Evolutionary conservation across 2,113 vertebrate species (phyloP).

Genomic region (Hemiscyllium ocellatum): DNA sequence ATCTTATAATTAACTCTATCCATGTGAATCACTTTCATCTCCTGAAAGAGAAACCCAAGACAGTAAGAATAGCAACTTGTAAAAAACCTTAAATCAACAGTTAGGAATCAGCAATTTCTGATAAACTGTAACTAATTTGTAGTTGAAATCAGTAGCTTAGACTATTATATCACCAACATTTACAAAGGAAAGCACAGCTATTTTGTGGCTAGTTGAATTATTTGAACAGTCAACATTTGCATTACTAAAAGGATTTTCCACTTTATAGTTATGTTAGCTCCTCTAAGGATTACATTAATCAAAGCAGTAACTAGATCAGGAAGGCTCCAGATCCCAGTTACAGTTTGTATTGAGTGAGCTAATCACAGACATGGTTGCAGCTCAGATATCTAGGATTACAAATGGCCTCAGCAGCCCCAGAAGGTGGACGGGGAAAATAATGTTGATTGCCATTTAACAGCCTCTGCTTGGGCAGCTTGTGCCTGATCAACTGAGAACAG

Average conservation of each 20-base stretch:
- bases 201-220: background rate
- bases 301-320: background rate
- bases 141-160: background rate
- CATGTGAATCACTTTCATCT: slow-evolving; percentile 83
- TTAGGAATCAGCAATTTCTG: background rate
- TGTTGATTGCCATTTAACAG: too few species aligned
- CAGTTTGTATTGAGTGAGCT: background rate
- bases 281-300: background rate
- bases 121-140: background rate
- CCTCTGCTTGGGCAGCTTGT: background rate
- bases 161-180: background rate
- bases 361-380: background rate
- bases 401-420: background rate
- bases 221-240: background rate
- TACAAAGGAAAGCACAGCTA: background rate
- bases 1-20: slow-evolving; percentile 77
- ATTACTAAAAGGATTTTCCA: background rate
- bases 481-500: background rate
- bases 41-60: slow-evolving; percentile 57
- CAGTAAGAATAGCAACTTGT: background rate
- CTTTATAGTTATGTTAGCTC: background rate
- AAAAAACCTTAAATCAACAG: background rate
- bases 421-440: background rate
- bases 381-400: too few species aligned
- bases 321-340: background rate